Conservation (phyloP, 2,113 vertebrate genomes). For the Macquaria australasica region DNA sequence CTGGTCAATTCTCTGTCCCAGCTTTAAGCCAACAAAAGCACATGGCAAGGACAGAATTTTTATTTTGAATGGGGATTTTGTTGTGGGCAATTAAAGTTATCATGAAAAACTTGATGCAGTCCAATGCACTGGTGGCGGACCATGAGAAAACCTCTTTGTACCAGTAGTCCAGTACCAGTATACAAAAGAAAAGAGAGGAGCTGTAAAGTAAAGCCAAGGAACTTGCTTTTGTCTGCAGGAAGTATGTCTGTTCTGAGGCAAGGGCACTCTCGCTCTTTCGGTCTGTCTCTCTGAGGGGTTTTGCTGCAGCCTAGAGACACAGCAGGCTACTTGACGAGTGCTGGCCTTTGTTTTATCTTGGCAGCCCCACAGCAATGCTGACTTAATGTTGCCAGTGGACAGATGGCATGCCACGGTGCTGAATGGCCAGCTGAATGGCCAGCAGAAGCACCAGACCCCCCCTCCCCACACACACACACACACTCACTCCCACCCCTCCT, state of each 20-base stretch:
- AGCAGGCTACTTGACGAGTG: constrained; percentile 77
- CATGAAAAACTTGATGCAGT: neutral
- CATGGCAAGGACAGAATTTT: neutral
- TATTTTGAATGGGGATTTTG: neutral
- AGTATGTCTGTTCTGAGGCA: constrained; percentile 55
- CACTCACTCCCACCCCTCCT: neutral
- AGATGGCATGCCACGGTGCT: constrained; percentile 74
- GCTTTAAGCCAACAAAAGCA: neutral
- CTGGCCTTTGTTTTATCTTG: constrained; percentile 78
- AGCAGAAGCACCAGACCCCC: constrained; percentile 35
- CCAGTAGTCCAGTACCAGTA: neutral
- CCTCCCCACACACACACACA: no score
- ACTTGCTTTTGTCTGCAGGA: constrained; percentile 59
- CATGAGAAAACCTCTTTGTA: constrained; percentile 3
- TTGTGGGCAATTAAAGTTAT: neutral
- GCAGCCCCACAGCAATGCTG: constrained; percentile 56
- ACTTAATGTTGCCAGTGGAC: constrained; percentile 67
- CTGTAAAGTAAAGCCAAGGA: constrained; percentile 51
- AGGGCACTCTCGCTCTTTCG: constrained; percentile 49
- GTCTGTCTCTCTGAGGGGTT: constrained; percentile 45
- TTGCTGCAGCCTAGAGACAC: constrained; percentile 62
- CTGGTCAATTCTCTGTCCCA: constrained; percentile 2
- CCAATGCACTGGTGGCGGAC: neutral
- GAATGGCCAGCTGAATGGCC: constrained; percentile 59
- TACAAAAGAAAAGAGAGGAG: neutral